These are phyloP conservation scores for Mesaphorura yosii DNA, from an alignment of 1,140 invertebrate genomes.

Conservation along the genomic window DNA sequence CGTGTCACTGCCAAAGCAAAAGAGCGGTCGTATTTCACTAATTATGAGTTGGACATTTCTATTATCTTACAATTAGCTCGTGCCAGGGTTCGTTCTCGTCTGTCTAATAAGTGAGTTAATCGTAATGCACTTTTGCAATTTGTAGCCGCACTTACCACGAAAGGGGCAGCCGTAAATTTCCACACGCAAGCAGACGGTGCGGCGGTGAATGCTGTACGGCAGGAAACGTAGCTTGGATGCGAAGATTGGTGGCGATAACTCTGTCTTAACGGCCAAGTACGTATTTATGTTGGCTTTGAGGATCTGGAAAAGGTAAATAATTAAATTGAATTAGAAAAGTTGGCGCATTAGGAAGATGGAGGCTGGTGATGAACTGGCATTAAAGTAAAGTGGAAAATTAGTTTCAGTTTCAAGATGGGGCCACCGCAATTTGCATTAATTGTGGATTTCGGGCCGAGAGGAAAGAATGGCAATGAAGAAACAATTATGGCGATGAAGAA, in stretches of 20 bases:
- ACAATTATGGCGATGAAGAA: too few relatives aligned
- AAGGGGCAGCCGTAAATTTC: slow-evolving; percentile 63
- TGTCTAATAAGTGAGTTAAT: background rate
- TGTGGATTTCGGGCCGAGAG: too few relatives aligned
- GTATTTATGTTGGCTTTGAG: slow-evolving; percentile 43
- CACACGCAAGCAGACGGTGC: slow-evolving; percentile 66
- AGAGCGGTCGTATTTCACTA: background rate
- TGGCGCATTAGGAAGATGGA: too few relatives aligned
- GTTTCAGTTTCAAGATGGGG: too few relatives aligned
- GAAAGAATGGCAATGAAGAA: too few relatives aligned
- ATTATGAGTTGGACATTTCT: background rate
- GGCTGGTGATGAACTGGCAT: too few relatives aligned
- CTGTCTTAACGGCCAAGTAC: slow-evolving; percentile 36
- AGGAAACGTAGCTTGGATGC: slow-evolving; percentile 60
- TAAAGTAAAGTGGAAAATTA: too few relatives aligned
- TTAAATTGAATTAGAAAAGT: too few relatives aligned
- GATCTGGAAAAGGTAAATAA: slow-evolving; percentile 35
- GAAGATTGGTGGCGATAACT: slow-evolving; percentile 48
- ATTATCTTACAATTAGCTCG: background rate
- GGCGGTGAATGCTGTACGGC: slow-evolving; percentile 56
- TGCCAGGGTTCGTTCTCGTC: background rate
- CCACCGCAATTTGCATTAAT: too few relatives aligned
- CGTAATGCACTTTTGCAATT: background rate
- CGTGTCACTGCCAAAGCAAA: background rate
- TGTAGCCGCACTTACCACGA: slow-evolving; percentile 50